Evolutionary conservation across 2,888 invertebrate genomes (phyloP).

Genomic region (Alcis repandata): DNA sequence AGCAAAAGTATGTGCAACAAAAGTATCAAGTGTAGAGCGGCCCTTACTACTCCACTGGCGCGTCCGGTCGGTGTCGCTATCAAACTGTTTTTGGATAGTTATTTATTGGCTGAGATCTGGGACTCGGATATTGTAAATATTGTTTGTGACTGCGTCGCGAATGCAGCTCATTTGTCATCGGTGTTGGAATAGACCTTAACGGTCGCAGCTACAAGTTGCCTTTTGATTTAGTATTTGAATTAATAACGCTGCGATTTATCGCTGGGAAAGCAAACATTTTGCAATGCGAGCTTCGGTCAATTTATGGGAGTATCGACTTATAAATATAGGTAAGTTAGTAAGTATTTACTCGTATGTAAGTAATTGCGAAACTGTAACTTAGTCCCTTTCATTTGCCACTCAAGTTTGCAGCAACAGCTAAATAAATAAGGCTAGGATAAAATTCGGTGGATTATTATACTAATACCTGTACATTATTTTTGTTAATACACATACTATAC

Average conservation of each 20-base stretch:
- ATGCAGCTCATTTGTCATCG: conserved; percentile 32
- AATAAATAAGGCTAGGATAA: too few species aligned
- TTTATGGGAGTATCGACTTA: too few species aligned
- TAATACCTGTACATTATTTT: too few species aligned
- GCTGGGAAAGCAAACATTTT: background rate
- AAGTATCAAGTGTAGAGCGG: background rate
- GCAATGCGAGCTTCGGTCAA: too few species aligned
- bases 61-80: conserved; percentile 40
- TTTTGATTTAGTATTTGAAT: conserved; percentile 29
- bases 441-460: too few species aligned
- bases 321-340: too few species aligned
- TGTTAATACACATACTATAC: too few species aligned
- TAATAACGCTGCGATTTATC: conserved; percentile 22
- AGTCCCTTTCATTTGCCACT: too few species aligned
- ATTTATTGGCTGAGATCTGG: conserved; percentile 41
- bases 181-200: conserved; percentile 16
- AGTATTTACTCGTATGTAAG: too few species aligned
- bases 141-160: conserved; percentile 22
- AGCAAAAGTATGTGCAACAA: too few species aligned
- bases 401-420: too few species aligned
- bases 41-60: conserved; percentile 5
- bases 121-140: conserved; percentile 30
- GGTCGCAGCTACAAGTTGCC: conserved; percentile 6
- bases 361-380: too few species aligned
- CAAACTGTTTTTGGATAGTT: conserved; percentile 33